phyloP scores from a whole-genome alignment of 2,113 vertebrate species.

The Otocyon megalotis region DNA sequence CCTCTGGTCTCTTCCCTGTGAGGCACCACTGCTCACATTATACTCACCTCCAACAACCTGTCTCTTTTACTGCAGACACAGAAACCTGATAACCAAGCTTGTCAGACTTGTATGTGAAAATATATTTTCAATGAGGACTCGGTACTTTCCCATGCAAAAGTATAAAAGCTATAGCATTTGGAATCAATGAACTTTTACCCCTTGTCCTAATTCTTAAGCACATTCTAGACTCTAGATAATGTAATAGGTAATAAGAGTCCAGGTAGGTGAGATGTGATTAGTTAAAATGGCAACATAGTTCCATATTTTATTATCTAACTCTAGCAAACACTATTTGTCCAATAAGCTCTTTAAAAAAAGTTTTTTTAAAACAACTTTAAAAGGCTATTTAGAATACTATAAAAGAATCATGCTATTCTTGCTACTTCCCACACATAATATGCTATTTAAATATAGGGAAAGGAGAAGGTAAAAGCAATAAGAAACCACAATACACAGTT shows the following conservation, averaged over 20 bases:
- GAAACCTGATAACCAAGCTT: not conserved
- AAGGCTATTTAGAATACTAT: not conserved
- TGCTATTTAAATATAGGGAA: not conserved
- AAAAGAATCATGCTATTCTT: not conserved
- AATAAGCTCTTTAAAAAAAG: not conserved
- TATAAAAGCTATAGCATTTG: not conserved
- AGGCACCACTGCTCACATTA: not conserved
- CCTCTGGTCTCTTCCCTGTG: not conserved
- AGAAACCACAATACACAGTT: conserved; percentile 46
- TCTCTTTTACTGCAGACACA: not conserved
- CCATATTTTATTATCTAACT: conserved; percentile 13
- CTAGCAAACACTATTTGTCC: not conserved
- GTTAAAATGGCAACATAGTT: conserved; percentile 6
- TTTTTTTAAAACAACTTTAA: not conserved
- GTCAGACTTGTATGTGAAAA: not conserved
- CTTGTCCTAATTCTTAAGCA: not conserved
- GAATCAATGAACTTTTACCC: not conserved
- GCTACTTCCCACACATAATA: not conserved
- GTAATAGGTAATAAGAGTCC: not conserved
- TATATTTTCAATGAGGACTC: not conserved
- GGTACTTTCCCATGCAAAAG: not conserved
- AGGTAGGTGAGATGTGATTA: not conserved
- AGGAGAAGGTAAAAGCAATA: not conserved
- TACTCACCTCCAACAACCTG: not conserved
- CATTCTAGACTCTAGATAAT: not conserved